Evolutionary conservation across 2,888 invertebrate genomes (phyloP).

Genomic region (Leucania comma): DNA sequence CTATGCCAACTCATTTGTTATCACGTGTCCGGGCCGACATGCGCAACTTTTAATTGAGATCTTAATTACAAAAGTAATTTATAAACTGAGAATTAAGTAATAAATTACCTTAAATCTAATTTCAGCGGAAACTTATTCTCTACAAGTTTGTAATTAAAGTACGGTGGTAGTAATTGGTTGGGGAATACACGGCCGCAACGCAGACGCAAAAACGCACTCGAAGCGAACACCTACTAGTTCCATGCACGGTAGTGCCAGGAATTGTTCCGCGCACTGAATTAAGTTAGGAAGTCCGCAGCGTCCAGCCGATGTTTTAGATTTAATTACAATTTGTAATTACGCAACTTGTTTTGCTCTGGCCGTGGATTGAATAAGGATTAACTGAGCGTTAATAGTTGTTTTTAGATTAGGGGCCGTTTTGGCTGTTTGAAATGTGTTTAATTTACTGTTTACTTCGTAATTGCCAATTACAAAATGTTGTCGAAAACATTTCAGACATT

Average conservation of each 20-base stretch:
- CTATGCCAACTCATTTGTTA: conserved; percentile 47
- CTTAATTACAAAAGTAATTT: conserved; percentile 69
- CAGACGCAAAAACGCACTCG: conserved; percentile 72
- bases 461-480: neutral
- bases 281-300: conserved; percentile 49
- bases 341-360: conserved; percentile 36
- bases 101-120: conserved; percentile 73
- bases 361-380: conserved; percentile 36
- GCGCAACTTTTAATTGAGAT: conserved; percentile 63
- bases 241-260: conserved; percentile 50
- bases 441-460: neutral
- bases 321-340: conserved; percentile 56
- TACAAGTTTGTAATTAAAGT: conserved; percentile 77
- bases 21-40: conserved; percentile 48
- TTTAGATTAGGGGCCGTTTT: conserved; percentile 10
- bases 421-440: conserved; percentile 7
- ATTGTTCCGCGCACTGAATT: conserved; percentile 51
- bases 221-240: conserved; percentile 37
- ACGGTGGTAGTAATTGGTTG: conserved; percentile 74
- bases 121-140: conserved; percentile 66
- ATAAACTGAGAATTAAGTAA: conserved; percentile 68
- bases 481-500: neutral
- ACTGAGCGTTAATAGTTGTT: conserved; percentile 26
- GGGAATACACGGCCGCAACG: conserved; percentile 67
- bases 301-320: conserved; percentile 50